Evolutionary conservation across 2,888 invertebrate species (phyloP).

Genomic region (Eilema depressum): DNA sequence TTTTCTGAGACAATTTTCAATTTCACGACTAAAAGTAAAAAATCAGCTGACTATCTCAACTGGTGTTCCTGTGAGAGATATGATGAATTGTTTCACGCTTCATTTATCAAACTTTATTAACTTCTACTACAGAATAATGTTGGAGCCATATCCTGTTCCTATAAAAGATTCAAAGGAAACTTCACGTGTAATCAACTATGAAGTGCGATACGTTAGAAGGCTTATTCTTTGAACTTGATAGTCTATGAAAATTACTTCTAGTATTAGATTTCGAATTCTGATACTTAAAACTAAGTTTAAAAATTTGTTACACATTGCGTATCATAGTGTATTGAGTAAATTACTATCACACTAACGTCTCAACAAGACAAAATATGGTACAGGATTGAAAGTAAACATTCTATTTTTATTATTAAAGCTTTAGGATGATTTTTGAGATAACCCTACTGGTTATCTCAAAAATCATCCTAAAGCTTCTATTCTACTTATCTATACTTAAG

Average conservation of each 20-base stretch:
- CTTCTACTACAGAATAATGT: slow-evolving; percentile 24
- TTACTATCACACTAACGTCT: too few species aligned
- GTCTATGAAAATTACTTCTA: background rate
- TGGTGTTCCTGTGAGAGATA: slow-evolving; percentile 15
- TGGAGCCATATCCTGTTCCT: slow-evolving; percentile 21
- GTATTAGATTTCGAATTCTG: background rate
- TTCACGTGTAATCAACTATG: slow-evolving; percentile 21
- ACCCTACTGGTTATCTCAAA: too few species aligned
- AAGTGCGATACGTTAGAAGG: slow-evolving; percentile 7
- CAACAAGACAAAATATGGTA: too few species aligned
- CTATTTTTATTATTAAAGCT: too few species aligned
- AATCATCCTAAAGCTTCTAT: too few species aligned
- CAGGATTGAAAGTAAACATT: too few species aligned
- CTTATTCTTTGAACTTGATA: slow-evolving; percentile 14
- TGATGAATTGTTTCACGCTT: slow-evolving; percentile 38
- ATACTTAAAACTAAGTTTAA: background rate
- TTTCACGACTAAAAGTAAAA: slow-evolving; percentile 36
- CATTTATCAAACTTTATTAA: slow-evolving; percentile 46
- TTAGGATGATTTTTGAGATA: too few species aligned
- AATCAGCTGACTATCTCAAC: slow-evolving; percentile 20
- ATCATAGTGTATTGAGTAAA: too few species aligned
- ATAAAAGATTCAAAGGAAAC: slow-evolving; percentile 25
- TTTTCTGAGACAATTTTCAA: slow-evolving; percentile 26
- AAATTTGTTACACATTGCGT: background rate
- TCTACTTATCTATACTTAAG: too few species aligned